Conservation (phyloP, 2,797 vertebrate species). For the Coregonus suidteri region DNA sequence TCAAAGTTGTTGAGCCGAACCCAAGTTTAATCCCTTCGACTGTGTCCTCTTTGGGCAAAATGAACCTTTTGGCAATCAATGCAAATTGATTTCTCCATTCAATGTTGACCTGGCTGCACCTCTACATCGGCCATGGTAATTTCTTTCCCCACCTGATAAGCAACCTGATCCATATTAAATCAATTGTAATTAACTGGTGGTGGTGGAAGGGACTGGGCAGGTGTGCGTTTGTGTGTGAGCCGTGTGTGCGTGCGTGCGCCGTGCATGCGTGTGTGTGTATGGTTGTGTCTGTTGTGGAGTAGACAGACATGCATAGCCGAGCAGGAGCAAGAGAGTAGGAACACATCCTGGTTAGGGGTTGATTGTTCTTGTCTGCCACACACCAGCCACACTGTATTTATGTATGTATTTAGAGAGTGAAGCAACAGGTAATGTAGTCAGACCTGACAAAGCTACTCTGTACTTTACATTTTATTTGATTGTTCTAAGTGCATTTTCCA, state of each 20-base stretch:
- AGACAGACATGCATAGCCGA: slow-evolving; percentile 72
- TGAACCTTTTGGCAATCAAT: slow-evolving; percentile 98
- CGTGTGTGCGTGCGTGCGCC: too few species aligned
- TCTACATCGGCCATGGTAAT: slow-evolving; percentile 90
- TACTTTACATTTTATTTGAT: neutral
- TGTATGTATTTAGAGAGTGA: neutral
- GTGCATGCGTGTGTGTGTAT: too few species aligned
- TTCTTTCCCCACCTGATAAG: slow-evolving; percentile 94
- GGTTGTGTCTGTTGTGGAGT: slow-evolving; percentile 52
- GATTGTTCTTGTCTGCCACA: slow-evolving; percentile 39
- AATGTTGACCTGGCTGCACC: slow-evolving; percentile 84
- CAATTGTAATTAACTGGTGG: slow-evolving; percentile 95
- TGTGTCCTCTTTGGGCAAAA: slow-evolving; percentile 86
- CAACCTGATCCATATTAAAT: slow-evolving; percentile 90
- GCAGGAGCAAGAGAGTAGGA: slow-evolving; percentile 35
- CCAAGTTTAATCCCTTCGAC: slow-evolving; percentile 93
- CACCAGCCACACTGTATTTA: neutral
- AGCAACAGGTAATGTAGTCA: neutral
- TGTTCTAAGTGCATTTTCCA: neutral
- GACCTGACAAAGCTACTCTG: neutral
- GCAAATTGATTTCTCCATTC: slow-evolving; percentile 99
- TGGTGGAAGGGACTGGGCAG: slow-evolving; percentile 35
- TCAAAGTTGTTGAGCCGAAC: slow-evolving; percentile 77
- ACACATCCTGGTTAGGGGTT: slow-evolving; percentile 32
- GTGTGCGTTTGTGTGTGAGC: too few species aligned